Evolutionary conservation across 2,888 invertebrate species (phyloP).

Genomic region (Syrista parreyssii): DNA sequence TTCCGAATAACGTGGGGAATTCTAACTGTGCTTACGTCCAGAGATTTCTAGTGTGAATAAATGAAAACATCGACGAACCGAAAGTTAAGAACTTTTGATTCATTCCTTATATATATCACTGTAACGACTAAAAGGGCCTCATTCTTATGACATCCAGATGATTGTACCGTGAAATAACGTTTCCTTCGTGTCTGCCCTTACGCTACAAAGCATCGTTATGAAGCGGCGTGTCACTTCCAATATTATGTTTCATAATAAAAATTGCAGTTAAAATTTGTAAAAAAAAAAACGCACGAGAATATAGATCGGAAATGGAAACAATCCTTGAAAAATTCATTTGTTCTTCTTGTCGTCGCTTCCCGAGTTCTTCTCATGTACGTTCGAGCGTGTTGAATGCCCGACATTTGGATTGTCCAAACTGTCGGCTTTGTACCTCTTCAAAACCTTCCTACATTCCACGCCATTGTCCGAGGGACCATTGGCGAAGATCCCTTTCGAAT

Average conservation of each 20-base stretch:
- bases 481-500: constrained; percentile 13
- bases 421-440: constrained; percentile 49
- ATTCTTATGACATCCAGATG: not conserved
- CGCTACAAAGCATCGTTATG: not conserved
- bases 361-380: not conserved
- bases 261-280: not conserved
- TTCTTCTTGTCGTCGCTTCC: constrained; percentile 37
- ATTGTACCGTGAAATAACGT: not conserved
- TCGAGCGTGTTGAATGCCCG: not conserved
- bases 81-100: not conserved
- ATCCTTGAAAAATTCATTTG: constrained; percentile 23
- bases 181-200: not conserved
- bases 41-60: not conserved
- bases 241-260: not conserved
- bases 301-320: not conserved
- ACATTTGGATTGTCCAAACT: constrained; percentile 9
- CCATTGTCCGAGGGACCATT: constrained; percentile 40
- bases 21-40: not conserved
- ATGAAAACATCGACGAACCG: not conserved
- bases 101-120: not conserved
- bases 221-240: not conserved
- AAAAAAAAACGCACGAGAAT: not conserved
- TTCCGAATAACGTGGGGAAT: not conserved
- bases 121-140: not conserved
- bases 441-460: constrained; percentile 42